Conservation (phyloP, 1,140 invertebrate species). For the Pseudobourletiella spinata region DNA sequence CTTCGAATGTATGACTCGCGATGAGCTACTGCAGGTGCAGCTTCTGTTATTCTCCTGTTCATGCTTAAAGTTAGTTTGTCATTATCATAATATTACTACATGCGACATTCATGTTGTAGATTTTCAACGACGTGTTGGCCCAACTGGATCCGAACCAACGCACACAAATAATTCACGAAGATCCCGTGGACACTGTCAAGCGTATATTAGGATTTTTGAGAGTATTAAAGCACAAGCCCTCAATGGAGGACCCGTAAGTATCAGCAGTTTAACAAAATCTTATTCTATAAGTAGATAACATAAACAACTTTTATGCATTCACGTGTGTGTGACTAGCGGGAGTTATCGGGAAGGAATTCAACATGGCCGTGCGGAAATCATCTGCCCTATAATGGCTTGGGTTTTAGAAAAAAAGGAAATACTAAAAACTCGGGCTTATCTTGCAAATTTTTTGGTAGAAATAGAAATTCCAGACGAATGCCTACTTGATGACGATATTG, state of each 20-base stretch:
- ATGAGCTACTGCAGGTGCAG: background rate
- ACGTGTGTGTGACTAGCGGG: background rate
- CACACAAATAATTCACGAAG: slow-evolving; percentile 41
- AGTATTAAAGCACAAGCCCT: slow-evolving; percentile 60
- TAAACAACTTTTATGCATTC: too few species aligned
- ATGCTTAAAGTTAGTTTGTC: background rate
- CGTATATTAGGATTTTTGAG: slow-evolving; percentile 52
- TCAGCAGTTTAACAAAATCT: background rate
- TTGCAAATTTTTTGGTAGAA: slow-evolving; percentile 62
- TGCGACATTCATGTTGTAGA: background rate
- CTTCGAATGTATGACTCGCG: slow-evolving; percentile 1
- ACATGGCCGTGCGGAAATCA: slow-evolving; percentile 52
- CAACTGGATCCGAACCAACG: background rate
- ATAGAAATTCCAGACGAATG: slow-evolving; percentile 70
- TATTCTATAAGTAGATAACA: background rate
- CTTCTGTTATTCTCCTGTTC: background rate
- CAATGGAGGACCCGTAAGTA: slow-evolving; percentile 41
- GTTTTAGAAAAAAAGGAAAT: slow-evolving; percentile 58
- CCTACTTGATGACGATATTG: slow-evolving; percentile 60
- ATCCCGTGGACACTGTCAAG: slow-evolving; percentile 51
- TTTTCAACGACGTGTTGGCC: background rate
- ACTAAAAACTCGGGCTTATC: slow-evolving; percentile 68
- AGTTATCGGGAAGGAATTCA: slow-evolving; percentile 3
- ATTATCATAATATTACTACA: background rate
- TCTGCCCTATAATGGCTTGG: slow-evolving; percentile 70